phyloP scores from a whole-genome alignment of 2,113 vertebrate species.

The Ramphastos sulfuratus region DNA sequence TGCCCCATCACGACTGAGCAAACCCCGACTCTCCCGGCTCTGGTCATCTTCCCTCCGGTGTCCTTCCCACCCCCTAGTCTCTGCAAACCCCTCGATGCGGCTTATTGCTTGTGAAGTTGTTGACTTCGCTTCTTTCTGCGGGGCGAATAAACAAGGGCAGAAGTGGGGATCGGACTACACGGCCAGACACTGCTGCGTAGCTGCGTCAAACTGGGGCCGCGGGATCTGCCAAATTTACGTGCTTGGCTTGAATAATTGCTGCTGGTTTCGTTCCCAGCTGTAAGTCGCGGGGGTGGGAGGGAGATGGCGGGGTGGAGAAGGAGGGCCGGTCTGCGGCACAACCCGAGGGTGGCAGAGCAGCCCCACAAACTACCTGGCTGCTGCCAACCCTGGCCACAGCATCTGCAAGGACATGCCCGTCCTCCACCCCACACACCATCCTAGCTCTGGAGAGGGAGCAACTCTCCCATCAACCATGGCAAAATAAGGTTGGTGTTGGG shows the following conservation, averaged over 20 bases:
- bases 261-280: constrained; percentile 64
- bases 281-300: not conserved
- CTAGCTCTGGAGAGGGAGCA: not conserved
- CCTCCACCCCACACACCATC: not conserved
- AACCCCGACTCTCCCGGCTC: not conserved
- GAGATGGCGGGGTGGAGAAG: fast-evolving
- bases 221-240: constrained; percentile 70
- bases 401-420: not conserved
- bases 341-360: not conserved
- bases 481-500: fast-evolving
- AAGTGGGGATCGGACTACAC: not conserved
- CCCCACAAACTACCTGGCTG: not conserved
- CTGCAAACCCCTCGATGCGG: not conserved
- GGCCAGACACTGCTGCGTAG: constrained; percentile 67
- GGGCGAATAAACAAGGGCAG: constrained; percentile 1
- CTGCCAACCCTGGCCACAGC: not conserved
- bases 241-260: constrained; percentile 76
- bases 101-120: not conserved
- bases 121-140: not conserved
- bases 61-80: not conserved
- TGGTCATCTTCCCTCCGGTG: not conserved
- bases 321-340: not conserved
- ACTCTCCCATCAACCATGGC: not conserved
- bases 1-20: not conserved
- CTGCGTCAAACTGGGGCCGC: constrained; percentile 68